Conservation (phyloP, 2,113 vertebrate genomes). For the Notothenia coriiceps region DNA sequence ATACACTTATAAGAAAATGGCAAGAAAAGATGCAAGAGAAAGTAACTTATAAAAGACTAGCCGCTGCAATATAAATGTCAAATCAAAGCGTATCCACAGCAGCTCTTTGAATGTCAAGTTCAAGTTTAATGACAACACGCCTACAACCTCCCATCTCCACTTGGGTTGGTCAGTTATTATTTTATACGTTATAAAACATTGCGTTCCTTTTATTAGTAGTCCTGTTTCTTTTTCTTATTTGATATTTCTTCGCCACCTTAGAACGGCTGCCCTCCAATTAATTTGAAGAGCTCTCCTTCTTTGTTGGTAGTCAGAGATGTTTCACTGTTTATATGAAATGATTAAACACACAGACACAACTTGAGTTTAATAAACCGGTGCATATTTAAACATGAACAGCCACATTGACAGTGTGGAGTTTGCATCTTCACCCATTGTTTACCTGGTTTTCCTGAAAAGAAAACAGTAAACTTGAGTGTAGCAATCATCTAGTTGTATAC, state of each 20-base stretch:
- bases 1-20: constrained; percentile 9
- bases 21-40: constrained; percentile 1
- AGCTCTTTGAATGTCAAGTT: constrained; percentile 51
- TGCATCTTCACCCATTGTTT: not conserved
- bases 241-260: not conserved
- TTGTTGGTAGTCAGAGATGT: too few species aligned
- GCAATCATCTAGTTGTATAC: too few species aligned
- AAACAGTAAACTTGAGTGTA: not conserved
- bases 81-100: constrained; percentile 28
- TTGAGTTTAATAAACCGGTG: constrained; percentile 2
- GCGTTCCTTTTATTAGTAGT: constrained; percentile 2
- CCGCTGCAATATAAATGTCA: constrained; percentile 41
- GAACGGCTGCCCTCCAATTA: not conserved
- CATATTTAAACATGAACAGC: not conserved
- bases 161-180: constrained; percentile 35
- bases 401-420: not conserved
- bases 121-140: constrained; percentile 31
- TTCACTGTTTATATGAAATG: too few species aligned
- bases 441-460: not conserved
- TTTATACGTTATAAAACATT: constrained; percentile 25
- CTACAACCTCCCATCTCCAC: not conserved
- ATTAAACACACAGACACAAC: too few species aligned
- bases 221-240: constrained; percentile 1
- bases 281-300: not conserved
- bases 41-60: constrained; percentile 17